Evolutionary conservation across 2,113 vertebrate genomes (phyloP).

Genomic region (Buteo buteo): DNA sequence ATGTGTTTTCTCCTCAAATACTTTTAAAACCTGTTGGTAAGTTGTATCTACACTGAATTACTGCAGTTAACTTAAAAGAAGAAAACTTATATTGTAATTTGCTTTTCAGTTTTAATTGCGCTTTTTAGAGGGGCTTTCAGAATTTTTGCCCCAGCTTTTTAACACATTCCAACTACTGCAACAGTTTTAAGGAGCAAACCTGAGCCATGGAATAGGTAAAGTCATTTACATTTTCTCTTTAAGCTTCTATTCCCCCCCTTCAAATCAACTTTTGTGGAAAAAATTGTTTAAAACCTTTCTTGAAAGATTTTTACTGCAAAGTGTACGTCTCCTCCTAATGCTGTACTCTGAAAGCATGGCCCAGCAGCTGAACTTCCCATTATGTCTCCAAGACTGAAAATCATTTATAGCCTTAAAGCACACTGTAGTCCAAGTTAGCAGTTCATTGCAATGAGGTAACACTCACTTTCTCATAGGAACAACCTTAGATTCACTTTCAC

Average conservation of each 20-base stretch:
- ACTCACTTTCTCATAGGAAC: background rate
- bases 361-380: background rate
- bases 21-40: background rate
- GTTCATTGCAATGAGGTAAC: background rate
- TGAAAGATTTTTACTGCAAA: background rate
- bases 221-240: background rate
- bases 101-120: background rate
- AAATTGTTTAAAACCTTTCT: background rate
- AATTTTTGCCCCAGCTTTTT: background rate
- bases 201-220: background rate
- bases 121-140: background rate
- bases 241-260: background rate
- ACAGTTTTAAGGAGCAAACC: background rate
- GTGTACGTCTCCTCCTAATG: background rate
- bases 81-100: background rate
- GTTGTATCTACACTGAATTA: background rate
- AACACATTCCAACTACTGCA: background rate
- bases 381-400: background rate
- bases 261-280: background rate
- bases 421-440: background rate
- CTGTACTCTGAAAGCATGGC: background rate
- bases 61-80: background rate
- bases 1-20: background rate
- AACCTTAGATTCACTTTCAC: background rate
- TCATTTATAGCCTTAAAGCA: background rate